A percentile compares a stretch with the other conserved stretches of the same genome.
Conservation (phyloP, 2,113 vertebrate species). For the Arizona elegans region DNA sequence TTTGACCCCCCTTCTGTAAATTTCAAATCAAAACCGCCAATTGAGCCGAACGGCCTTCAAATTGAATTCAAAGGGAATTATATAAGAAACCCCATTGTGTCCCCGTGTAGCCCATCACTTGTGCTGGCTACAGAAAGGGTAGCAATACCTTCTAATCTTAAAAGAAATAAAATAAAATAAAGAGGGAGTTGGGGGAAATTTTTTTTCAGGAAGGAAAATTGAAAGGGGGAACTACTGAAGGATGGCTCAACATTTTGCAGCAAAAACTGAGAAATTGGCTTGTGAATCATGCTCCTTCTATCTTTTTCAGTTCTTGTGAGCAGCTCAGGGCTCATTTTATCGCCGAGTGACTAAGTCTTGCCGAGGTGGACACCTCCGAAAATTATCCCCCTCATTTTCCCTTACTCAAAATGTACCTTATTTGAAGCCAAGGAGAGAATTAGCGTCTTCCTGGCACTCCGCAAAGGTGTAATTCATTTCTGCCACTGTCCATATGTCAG, state of each 20-base stretch:
- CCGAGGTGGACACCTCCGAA: background rate
- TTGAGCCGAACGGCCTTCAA: background rate
- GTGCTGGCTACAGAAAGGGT: background rate
- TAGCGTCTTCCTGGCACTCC: slow-evolving; percentile 57
- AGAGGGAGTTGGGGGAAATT: background rate
- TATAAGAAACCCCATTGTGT: background rate
- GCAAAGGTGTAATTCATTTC: slow-evolving; percentile 53
- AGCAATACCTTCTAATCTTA: background rate
- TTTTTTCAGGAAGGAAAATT: background rate
- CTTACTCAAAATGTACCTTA: slow-evolving; percentile 33
- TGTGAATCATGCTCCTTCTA: background rate
- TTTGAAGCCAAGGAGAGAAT: slow-evolving; percentile 50
- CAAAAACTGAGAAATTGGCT: background rate
- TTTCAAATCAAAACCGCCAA: background rate
- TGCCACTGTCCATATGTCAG: slow-evolving; percentile 64
- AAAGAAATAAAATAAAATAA: too few species aligned
- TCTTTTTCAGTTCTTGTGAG: background rate
- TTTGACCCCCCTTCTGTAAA: background rate
- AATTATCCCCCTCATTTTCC: slow-evolving; percentile 14
- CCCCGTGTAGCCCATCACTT: background rate
- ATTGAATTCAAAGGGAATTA: background rate
- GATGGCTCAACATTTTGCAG: too few species aligned
- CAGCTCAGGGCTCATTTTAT: background rate
- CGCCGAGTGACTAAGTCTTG: background rate
- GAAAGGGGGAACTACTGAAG: background rate